These are phyloP conservation scores for Spinus pinus DNA, from an alignment of 2,797 vertebrate species.

Conservation along the genomic window DNA sequence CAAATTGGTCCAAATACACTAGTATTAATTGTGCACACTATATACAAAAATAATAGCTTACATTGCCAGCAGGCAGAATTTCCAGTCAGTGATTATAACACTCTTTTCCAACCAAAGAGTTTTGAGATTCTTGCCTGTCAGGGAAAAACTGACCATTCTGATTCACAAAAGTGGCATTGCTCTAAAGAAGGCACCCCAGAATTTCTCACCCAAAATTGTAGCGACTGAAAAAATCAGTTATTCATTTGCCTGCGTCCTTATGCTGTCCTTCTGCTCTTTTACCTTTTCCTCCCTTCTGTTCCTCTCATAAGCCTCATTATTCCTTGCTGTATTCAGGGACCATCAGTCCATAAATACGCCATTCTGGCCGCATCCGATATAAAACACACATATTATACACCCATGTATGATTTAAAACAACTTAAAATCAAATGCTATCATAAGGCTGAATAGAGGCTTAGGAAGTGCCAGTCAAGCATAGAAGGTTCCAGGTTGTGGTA, in stretches of 20 bases:
- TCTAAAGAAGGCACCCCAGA: not conserved
- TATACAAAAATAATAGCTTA: slow-evolving; percentile 45
- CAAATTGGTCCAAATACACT: slow-evolving; percentile 45
- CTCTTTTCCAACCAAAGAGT: not conserved
- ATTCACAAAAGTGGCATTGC: not conserved
- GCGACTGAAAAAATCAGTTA: not conserved
- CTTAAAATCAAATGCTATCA: not conserved
- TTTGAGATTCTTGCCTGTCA: slow-evolving; percentile 21
- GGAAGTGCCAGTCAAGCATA: not conserved
- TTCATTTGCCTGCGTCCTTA: not conserved
- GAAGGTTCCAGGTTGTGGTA: not conserved
- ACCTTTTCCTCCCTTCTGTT: not conserved
- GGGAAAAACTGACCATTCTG: slow-evolving; percentile 17
- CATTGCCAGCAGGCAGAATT: slow-evolving; percentile 13
- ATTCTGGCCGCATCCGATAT: not conserved
- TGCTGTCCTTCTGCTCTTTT: not conserved
- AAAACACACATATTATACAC: not conserved
- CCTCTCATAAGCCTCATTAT: not conserved
- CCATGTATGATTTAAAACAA: not conserved
- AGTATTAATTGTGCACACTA: slow-evolving; percentile 47
- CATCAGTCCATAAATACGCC: not conserved
- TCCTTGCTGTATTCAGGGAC: not conserved
- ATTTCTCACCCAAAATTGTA: not conserved
- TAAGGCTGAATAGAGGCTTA: not conserved
- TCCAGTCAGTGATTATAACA: not conserved